A percentile compares a stretch with the other conserved stretches of the same genome.
Conservation (phyloP, 37 sponge, comb jelly and placozoan species). For the Agelas oroides region DNA sequence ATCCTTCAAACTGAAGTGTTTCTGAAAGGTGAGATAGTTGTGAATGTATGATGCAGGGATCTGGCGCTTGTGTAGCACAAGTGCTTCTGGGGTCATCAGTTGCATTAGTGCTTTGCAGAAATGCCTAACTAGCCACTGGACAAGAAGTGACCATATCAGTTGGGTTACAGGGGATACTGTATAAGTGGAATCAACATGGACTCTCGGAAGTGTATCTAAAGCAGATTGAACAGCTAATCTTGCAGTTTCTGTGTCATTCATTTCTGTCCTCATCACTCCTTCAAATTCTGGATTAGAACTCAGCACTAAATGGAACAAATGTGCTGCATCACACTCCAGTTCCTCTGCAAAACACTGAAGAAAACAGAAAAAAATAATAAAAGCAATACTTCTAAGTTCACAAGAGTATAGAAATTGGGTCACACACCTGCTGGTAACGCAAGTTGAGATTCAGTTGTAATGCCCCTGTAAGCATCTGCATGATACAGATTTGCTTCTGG, state of each 20-base stretch:
- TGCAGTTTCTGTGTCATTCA: no score
- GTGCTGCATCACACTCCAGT: not conserved
- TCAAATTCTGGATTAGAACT: conserved; percentile 1
- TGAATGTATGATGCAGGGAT: conserved; percentile 37
- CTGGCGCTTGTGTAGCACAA: conserved; percentile 20
- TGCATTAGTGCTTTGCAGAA: conserved; percentile 54
- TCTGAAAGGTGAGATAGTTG: conserved; percentile 68
- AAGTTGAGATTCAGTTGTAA: not conserved
- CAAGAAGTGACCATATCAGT: conserved; percentile 4
- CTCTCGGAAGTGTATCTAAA: no score
- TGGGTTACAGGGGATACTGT: no score
- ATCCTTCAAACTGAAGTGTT: conserved; percentile 69
- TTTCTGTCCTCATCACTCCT: not conserved
- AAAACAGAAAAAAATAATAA: not conserved
- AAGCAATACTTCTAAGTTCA: not conserved
- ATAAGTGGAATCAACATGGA: no score
- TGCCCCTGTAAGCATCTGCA: conserved; percentile 10
- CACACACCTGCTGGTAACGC: not conserved
- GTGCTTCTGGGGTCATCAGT: conserved; percentile 57
- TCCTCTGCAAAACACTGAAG: not conserved
- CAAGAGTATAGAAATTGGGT: no score
- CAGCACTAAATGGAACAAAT: not conserved
- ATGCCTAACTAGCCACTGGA: conserved; percentile 44
- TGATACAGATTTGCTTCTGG: conserved; percentile 14
- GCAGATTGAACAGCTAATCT: no score